Conservation (phyloP, 1,140 invertebrate genomes). For the Caerostris extrusa region DNA sequence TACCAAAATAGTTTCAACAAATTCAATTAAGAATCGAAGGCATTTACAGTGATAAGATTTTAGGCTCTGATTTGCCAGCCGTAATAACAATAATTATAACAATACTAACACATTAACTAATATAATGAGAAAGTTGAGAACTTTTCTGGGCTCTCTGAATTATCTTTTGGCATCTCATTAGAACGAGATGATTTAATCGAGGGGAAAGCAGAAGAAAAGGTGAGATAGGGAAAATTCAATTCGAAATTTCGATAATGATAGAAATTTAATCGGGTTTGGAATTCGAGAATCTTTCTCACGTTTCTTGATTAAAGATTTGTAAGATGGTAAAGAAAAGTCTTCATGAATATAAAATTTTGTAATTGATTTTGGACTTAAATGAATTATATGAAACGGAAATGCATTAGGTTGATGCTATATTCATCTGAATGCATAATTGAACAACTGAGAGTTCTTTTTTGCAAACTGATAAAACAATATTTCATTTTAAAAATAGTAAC, state of each 20-base stretch:
- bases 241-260: constrained; percentile 42
- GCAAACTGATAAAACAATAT: no score
- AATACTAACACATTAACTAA: constrained; percentile 48
- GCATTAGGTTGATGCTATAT: no score
- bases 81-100: constrained; percentile 47
- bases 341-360: no score
- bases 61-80: not conserved
- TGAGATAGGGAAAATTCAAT: not conserved
- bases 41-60: not conserved
- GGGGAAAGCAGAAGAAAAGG: no score
- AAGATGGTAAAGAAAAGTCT: not conserved
- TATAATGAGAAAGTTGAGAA: constrained; percentile 4
- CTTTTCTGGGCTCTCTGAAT: not conserved
- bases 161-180: constrained; percentile 24
- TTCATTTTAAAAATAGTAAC: no score
- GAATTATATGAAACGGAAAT: no score
- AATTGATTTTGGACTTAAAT: no score
- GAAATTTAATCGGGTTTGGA: not conserved
- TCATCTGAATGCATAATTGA: no score
- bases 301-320: not conserved
- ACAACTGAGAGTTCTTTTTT: no score
- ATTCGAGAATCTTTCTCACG: not conserved
- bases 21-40: constrained; percentile 21
- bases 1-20: constrained; percentile 30
- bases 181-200: constrained; percentile 40